phyloP scores from a whole-genome alignment of 2,797 vertebrate genomes.

The Calcarius lapponicus region DNA sequence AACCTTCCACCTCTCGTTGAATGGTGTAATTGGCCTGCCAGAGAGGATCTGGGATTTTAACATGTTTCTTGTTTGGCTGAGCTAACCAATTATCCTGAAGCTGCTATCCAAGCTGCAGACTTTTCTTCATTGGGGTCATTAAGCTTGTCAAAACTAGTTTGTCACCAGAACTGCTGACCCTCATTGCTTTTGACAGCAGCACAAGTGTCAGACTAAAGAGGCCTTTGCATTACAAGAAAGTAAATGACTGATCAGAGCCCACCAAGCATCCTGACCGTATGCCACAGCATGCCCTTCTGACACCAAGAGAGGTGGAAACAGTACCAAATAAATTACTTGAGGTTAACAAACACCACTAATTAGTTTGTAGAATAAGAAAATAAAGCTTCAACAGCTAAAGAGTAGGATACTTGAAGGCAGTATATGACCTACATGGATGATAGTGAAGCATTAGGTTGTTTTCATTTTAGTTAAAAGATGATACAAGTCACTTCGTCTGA shows the following conservation, averaged over 20 bases:
- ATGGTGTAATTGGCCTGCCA: slow-evolving; percentile 74
- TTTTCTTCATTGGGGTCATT: slow-evolving; percentile 76
- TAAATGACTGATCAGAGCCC: slow-evolving; percentile 66
- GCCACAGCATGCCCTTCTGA: slow-evolving; percentile 42
- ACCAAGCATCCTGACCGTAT: slow-evolving; percentile 16
- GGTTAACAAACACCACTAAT: slow-evolving; percentile 47
- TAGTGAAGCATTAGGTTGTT: background rate
- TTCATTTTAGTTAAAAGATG: background rate
- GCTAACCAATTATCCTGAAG: slow-evolving; percentile 76
- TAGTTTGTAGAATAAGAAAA: background rate
- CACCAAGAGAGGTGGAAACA: slow-evolving; percentile 45
- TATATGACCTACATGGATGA: background rate
- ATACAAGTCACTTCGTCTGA: slow-evolving; percentile 7
- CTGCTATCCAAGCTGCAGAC: slow-evolving; percentile 75
- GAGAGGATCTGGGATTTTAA: slow-evolving; percentile 76
- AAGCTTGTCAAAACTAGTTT: slow-evolving; percentile 83
- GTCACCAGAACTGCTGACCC: slow-evolving; percentile 75
- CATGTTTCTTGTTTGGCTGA: slow-evolving; percentile 73
- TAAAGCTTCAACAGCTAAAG: slow-evolving; percentile 19
- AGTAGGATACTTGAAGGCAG: background rate
- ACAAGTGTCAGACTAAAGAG: slow-evolving; percentile 74
- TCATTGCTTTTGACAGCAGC: slow-evolving; percentile 76
- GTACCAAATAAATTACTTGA: slow-evolving; percentile 20
- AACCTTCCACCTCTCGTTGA: slow-evolving; percentile 73
- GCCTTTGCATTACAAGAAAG: slow-evolving; percentile 68